These are phyloP conservation scores for Herpetotheres cachinnans DNA, from an alignment of 2,113 vertebrate genomes.

Conservation along the genomic window DNA sequence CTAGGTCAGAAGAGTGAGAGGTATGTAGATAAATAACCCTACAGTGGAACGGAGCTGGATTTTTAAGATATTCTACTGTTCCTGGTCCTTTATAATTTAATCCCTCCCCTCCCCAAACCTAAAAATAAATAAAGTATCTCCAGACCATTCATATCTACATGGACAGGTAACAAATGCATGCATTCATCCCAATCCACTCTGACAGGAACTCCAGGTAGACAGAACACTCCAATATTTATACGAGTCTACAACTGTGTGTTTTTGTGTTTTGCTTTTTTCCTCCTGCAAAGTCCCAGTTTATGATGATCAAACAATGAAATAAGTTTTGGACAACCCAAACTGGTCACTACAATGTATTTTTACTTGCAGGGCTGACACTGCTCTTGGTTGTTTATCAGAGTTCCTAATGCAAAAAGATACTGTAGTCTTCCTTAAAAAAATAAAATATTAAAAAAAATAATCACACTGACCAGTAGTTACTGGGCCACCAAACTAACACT, in stretches of 20 bases:
- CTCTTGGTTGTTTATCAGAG: constrained; percentile 46
- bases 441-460: constrained; percentile 41
- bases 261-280: not conserved
- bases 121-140: constrained; percentile 78
- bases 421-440: constrained; percentile 63
- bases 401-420: constrained; percentile 68
- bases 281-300: constrained; percentile 45
- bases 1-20: constrained; percentile 65
- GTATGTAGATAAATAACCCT: constrained; percentile 71
- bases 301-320: not conserved
- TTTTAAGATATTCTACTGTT: constrained; percentile 67
- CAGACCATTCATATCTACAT: constrained; percentile 71
- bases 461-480: constrained; percentile 54
- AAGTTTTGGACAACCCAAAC: constrained; percentile 27
- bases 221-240: constrained; percentile 45
- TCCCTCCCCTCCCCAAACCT: constrained; percentile 66
- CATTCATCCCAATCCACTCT: constrained; percentile 60
- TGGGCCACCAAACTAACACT: constrained; percentile 49
- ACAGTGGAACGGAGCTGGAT: constrained; percentile 59
- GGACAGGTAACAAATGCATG: constrained; percentile 71
- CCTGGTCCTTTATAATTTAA: constrained; percentile 77
- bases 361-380: constrained; percentile 25
- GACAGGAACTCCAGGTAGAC: constrained; percentile 60
- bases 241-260: constrained; percentile 26
- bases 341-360: constrained; percentile 35